Conservation (phyloP, 1,140 invertebrate species). For the Ganaspis sp. region DNA sequence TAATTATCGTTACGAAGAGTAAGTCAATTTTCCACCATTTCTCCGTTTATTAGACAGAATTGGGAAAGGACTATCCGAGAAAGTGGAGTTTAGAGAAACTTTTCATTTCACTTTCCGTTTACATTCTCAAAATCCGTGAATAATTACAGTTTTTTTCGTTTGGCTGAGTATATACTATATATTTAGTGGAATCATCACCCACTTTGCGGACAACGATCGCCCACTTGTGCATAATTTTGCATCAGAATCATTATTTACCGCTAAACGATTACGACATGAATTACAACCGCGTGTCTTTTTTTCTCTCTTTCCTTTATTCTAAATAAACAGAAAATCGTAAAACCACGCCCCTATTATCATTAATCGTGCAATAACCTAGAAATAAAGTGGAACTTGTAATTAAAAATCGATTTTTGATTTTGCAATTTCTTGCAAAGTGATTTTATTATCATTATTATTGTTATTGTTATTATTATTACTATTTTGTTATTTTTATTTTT, state of each 20-base stretch:
- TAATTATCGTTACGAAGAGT: constrained; percentile 3
- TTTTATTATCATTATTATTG: no score
- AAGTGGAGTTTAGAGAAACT: neutral
- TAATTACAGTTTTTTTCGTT: neutral
- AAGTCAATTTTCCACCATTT: neutral
- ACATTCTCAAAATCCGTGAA: neutral
- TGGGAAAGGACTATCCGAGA: neutral
- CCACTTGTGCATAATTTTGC: constrained; percentile 13
- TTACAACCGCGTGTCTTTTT: neutral
- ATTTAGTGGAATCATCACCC: neutral
- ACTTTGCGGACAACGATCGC: constrained; percentile 8
- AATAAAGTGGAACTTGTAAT: no score
- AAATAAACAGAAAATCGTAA: neutral
- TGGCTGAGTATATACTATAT: neutral
- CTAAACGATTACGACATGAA: neutral
- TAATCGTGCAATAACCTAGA: no score
- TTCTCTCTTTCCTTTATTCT: neutral
- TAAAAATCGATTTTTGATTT: no score
- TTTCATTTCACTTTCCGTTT: neutral
- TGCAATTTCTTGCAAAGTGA: no score
- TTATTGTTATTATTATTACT: no score
- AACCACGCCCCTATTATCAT: neutral
- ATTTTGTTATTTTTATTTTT: no score
- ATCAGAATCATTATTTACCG: neutral
- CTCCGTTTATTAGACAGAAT: neutral